These are phyloP conservation scores for Sebastiscus tertius DNA, from an alignment of 2,797 vertebrate species.

Conservation along the genomic window DNA sequence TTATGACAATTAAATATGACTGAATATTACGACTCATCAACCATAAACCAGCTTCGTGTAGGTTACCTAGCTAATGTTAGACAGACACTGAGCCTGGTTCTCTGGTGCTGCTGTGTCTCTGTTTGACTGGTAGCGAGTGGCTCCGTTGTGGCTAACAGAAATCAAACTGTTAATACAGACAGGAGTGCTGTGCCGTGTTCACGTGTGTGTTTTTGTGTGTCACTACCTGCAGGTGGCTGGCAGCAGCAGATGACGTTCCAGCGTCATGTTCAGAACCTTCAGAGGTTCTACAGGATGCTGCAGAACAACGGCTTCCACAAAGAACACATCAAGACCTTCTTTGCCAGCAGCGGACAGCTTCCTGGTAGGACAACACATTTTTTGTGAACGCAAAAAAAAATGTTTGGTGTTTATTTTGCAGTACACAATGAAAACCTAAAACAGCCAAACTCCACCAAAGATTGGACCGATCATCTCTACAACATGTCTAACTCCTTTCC, in stretches of 20 bases:
- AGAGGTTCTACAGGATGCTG: constrained; percentile 83
- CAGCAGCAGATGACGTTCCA: constrained; percentile 86
- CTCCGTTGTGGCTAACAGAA: not conserved
- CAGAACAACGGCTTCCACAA: constrained; percentile 84
- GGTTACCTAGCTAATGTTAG: not conserved
- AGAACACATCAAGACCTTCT: constrained; percentile 87
- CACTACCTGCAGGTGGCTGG: constrained; percentile 82
- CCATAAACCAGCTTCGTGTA: accelerated
- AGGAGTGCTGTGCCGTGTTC: not conserved
- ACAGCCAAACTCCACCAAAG: not conserved
- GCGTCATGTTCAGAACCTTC: constrained; percentile 79
- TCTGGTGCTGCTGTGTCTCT: not conserved
- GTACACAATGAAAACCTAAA: not conserved
- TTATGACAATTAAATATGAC: not conserved
- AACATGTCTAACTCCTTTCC: not conserved
- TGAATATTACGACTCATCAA: not conserved
- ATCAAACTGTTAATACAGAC: not conserved
- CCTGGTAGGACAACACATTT: constrained; percentile 65
- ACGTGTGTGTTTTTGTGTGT: not conserved
- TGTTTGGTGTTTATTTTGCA: not conserved
- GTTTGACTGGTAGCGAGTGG: not conserved
- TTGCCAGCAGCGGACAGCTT: constrained; percentile 80
- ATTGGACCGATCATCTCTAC: not conserved
- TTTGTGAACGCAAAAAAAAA: not conserved
- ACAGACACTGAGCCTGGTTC: not conserved